Conservation (phyloP, 2,888 invertebrate genomes). For the Celastrina argiolus region DNA sequence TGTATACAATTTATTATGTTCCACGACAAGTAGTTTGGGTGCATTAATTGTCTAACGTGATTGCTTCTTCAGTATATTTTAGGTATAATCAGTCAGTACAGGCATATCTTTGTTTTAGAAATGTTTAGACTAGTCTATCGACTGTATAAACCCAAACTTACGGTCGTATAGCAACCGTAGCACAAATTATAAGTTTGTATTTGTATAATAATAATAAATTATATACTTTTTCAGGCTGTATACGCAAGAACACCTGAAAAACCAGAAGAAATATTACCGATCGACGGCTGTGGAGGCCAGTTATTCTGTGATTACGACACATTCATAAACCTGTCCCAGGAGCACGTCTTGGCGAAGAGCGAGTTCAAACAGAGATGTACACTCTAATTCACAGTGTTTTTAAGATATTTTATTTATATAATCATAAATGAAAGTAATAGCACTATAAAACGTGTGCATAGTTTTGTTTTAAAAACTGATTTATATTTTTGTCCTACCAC, state of each 20-base stretch:
- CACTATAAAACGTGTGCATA: background rate
- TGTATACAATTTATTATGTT: no score
- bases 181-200: background rate
- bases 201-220: background rate
- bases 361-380: conserved; percentile 41
- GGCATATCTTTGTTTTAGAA: no score
- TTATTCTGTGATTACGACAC: conserved; percentile 68
- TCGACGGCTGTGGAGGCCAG: conserved; percentile 64
- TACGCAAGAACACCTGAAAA: conserved; percentile 62
- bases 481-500: no score
- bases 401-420: background rate
- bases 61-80: no score
- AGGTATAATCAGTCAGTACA: no score
- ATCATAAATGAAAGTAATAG: background rate
- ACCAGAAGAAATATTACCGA: conserved; percentile 49
- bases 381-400: background rate
- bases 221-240: conserved; percentile 57
- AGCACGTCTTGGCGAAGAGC: conserved; percentile 43
- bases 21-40: no score
- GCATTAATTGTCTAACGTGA: no score
- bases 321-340: conserved; percentile 59
- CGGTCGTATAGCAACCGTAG: no score
- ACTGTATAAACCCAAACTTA: no score
- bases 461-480: background rate
- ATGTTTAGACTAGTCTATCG: no score